Evolutionary conservation across 2,113 vertebrate genomes (phyloP).

Genomic region (Ictalurus punctatus): DNA sequence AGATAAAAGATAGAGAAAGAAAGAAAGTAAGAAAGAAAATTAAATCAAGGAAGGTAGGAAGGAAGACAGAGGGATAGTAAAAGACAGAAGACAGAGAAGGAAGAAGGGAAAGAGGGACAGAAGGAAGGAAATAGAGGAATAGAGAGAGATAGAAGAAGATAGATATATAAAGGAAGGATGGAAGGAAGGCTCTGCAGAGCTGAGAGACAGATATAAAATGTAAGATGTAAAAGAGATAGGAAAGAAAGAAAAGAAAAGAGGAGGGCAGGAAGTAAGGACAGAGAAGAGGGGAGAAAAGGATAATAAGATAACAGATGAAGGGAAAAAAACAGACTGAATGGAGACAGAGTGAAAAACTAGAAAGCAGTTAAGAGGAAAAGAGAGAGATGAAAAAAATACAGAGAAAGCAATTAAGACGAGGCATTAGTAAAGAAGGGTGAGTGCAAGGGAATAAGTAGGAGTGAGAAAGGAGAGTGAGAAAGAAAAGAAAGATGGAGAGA

Average conservation of each 20-base stretch:
- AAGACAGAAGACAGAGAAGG: background rate
- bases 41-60: background rate
- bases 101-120: background rate
- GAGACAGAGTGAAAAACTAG: background rate
- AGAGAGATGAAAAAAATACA: background rate
- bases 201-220: background rate
- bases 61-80: background rate
- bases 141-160: background rate
- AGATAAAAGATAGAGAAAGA: background rate
- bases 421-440: background rate
- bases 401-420: background rate
- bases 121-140: background rate
- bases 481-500: background rate
- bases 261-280: background rate
- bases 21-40: background rate
- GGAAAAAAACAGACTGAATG: background rate
- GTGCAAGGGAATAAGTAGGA: background rate
- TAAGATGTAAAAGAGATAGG: background rate
- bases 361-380: conserved; percentile 8
- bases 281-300: background rate
- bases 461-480: background rate
- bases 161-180: too few species aligned
- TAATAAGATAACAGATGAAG: background rate
- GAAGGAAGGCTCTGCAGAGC: background rate
- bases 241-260: background rate